Evolutionary conservation across 1,140 invertebrate genomes (phyloP).

Genomic region (Ips nitidus): DNA sequence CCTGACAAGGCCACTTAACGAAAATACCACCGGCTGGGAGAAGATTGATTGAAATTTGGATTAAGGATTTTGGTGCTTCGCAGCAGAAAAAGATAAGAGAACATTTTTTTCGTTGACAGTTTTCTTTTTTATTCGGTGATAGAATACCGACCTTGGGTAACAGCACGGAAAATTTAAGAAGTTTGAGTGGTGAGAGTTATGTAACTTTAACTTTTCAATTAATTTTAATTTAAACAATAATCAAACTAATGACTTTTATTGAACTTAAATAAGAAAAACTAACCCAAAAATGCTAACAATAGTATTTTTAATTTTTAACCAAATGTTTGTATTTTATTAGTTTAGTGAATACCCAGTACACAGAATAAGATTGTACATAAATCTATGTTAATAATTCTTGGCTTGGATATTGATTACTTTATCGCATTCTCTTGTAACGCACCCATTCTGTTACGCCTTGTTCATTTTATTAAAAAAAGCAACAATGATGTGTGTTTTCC

Average conservation of each 20-base stretch:
- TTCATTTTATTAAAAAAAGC: no score
- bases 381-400: no score
- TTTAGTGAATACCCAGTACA: no score
- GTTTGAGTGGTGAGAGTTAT: neutral
- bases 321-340: no score
- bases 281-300: no score
- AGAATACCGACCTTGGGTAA: neutral
- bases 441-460: no score
- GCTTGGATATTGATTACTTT: no score
- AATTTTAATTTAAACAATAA: neutral
- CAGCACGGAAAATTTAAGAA: neutral
- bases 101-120: neutral
- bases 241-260: neutral
- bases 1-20: slow-evolving; percentile 9
- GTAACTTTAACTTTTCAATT: neutral
- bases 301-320: no score
- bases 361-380: no score
- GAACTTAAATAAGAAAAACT: neutral
- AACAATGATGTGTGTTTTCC: no score
- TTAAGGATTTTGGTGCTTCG: slow-evolving; percentile 6
- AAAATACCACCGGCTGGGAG: slow-evolving; percentile 9
- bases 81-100: slow-evolving; percentile 8
- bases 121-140: neutral
- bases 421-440: no score
- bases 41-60: slow-evolving; percentile 25